Evolutionary conservation across 35 echinoderm and acorn worm species (phyloP), one percentile per base, ranked within the genome.

Genomic region (Lytechinus variegatus): DNA sequence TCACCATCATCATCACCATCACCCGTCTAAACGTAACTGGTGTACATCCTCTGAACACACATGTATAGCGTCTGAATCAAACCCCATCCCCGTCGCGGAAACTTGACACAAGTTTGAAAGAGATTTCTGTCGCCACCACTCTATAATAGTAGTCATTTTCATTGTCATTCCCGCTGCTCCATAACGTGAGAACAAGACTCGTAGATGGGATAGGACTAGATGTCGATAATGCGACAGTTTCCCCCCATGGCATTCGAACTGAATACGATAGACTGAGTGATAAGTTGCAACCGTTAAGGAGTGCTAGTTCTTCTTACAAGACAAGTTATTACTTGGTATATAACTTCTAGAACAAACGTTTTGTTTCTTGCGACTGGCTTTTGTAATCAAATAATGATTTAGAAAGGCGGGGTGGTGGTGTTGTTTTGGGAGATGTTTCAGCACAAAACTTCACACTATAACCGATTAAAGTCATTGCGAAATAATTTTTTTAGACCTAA

Each of bases 131-230:
- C 88, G 52, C 11, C 88, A 54, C 29, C 28, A 90, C 29, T 54
- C 88, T 54, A 90, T 90, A 90, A 90, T 90, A 90, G 88, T 44
- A 90, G 88, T 90, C 88, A 90, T 90, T 90, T 79, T 90, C 88
- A 90, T 90, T 52, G 88, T 54, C 88, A 90, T 90, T 54, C 16
- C 88, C 29, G 88, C 4, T 54, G 28, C 29, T 4, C 5, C 24
- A 12, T 52, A 33, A 90, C 88, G 88, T 90, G 88, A 90, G 88
- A 90, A 90, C 88, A 54, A 90, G 88, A n/a, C 28, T 10, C n/a
- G 88, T 90, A 90, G 88, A 90, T 90, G 28, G 11, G 88, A 90
- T 54, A 8, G 52, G 27, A 90, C 29, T 52, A 90, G 28, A 90
- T 54, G 88, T 44, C 52, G 88, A 90, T 54, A 54, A 90, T 52